Evolutionary conservation across 1,140 invertebrate species (phyloP), one percentile per base, ranked within the genome.

Genomic region (Scaptomyza graminum): DNA sequence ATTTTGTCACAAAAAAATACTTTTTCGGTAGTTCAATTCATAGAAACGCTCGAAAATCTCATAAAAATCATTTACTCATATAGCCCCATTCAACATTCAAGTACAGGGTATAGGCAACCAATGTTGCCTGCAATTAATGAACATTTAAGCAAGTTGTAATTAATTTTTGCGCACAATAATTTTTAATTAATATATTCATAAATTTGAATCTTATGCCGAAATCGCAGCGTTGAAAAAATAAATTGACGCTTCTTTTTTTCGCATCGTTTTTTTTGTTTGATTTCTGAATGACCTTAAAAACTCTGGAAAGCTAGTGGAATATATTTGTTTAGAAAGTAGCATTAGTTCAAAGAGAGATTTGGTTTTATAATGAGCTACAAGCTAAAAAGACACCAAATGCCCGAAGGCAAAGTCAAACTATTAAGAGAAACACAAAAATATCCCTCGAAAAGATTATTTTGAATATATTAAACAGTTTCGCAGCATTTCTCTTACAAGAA

Each of bases 321-420:
- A 41, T 41, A 41, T 41, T 41, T 41, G 16, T 57, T 57, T 57
- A 57, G 55, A 57, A 57, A 57, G 55, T 46, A 9, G 55, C 55
- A 31, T 31, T 28, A 57, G 55, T 57, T 57, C 55, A 57, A 28
- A 16, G 41, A 57, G 39, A 57, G 55, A 31, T 57, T 46, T 16
- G 55, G 12, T 25, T 57, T 25, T 12, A 46, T 44, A 57, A 57
- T 46, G 55, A 46, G 15, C 5, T 25, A 31, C 5, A 31, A 31
- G 37, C 37, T 8, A 56, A 41, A 44, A 57, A 44, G 8, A 28
- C 22, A 57, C 41, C 31, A 44, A 56, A 44, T 56, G 39, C 18
- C 47, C 12, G 12, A 7, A 55, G 52, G 16, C n/a, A 12, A 25
- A 5, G n/a, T 37, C 3, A 1, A 46, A 46, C 5, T n/a, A 39